Base-by-base conservation (phyloP, 1,140 invertebrate genomes). In the Psilanteris sp. region DNA sequence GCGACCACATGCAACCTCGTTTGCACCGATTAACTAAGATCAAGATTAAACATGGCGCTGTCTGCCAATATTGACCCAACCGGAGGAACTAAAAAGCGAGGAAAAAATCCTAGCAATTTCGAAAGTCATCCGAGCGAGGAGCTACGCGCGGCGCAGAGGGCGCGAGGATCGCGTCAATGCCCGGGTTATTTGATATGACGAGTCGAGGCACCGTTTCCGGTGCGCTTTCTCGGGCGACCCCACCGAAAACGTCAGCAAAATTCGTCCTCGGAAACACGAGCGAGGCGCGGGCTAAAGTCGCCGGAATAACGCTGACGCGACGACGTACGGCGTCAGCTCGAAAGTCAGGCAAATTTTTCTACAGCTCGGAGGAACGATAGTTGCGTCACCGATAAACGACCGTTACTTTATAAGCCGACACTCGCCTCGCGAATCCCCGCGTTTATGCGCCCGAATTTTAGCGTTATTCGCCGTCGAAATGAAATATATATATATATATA, bases 1-100 rank as follows among this genome's bases (percentile, higher is more conserved):
- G 81, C 80, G 55, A 61, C 54, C 74, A 67, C 76, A 55, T 79
- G 79, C 79, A 75, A 80, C 68, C 66, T 78, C 75, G 77, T 80
- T 83, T 78, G 67, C 79, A 78, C 74, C 67, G 74, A 77, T 77
- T 67, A 71, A 66, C 67, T 67, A 77, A 77, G 59, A 77, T 71
- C 74, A 54, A 77, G 67, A 72, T 77, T 76, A 66, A 70, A 76
- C 66, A 76, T 15, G 41, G 43, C 18, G 15, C 18, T 31, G 52
- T 15, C 48, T 48, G 27, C 36, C 27, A 57, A 68, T 55, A 55
- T 67, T 44, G 37, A 41, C 34, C 16, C 14, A 9, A 24, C 3
- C 14, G 48, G 13, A 31, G 10, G 8, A 34, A 26, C 8, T 18
- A 10, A 2, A 26, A 26, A 43, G 8, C 29, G 14, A 18, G 18